Conservation (phyloP, 2,113 vertebrate species). For the Corapipo altera region DNA sequence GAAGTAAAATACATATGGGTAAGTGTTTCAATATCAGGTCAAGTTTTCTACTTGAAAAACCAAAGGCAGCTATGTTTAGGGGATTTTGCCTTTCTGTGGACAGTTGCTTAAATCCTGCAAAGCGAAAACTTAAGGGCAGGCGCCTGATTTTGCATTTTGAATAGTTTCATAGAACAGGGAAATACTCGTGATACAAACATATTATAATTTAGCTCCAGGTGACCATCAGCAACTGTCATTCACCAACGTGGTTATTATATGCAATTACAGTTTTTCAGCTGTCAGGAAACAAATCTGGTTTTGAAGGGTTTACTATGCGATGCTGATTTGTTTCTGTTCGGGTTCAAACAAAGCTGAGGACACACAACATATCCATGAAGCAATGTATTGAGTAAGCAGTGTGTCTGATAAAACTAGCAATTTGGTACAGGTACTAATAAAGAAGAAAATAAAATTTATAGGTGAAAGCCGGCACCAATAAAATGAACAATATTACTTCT, state of each 20-base stretch:
- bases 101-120: not conserved
- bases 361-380: not conserved
- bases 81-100: not conserved
- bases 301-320: not conserved
- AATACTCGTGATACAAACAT: not conserved
- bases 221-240: conserved; percentile 17
- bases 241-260: not conserved
- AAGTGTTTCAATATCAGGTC: conserved; percentile 77
- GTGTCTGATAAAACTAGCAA: not conserved
- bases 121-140: conserved; percentile 3
- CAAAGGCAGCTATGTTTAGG: not conserved
- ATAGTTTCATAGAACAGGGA: not conserved
- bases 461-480: conserved; percentile 28
- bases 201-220: not conserved
- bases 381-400: not conserved
- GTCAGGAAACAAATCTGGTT: conserved; percentile 3
- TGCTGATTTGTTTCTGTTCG: not conserved
- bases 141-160: not conserved
- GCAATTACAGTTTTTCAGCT: conserved; percentile 18
- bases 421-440: not conserved
- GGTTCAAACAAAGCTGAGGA: not conserved
- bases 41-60: conserved; percentile 15
- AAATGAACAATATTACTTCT: conserved; percentile 38
- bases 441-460: conserved; percentile 30
- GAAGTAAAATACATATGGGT: conserved; percentile 82